Evolutionary conservation across 30 jellyfish, hydroid and myxozoan species (phyloP).

Genomic region (Sanderia malayensis): DNA sequence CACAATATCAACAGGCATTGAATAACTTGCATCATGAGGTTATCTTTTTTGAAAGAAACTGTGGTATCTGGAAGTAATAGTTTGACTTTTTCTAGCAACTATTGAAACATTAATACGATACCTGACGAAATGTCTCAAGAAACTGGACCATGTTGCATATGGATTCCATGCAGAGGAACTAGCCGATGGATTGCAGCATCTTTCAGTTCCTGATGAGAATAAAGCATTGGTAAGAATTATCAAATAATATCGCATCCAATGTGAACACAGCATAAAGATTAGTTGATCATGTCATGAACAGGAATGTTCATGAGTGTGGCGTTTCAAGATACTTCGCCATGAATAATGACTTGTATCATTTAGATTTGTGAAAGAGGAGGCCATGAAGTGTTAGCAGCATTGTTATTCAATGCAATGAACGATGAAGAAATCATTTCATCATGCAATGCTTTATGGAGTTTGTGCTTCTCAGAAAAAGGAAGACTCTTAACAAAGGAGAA

Average conservation of each 20-base stretch:
- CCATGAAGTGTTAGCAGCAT: background rate
- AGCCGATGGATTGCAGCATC: constrained; percentile 18
- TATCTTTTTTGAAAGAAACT: too few species aligned
- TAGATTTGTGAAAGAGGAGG: constrained; percentile 38
- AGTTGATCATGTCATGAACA: too few species aligned
- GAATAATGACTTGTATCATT: too few species aligned
- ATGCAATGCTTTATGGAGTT: constrained; percentile 31
- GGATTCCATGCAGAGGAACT: constrained; percentile 35
- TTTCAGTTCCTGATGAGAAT: constrained; percentile 26
- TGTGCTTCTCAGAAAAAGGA: constrained; percentile 27
- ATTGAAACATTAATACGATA: background rate
- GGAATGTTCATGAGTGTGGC: too few species aligned
- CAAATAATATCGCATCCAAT: too few species aligned
- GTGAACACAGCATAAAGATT: too few species aligned
- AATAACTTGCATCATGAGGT: too few species aligned
- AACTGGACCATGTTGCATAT: background rate
- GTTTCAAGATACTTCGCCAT: too few species aligned
- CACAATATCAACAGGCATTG: too few species aligned
- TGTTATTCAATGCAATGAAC: background rate
- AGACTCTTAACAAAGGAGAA: constrained; percentile 3
- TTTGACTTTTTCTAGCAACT: constrained; percentile 13
- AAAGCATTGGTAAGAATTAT: constrained; percentile 14
- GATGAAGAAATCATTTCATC: constrained; percentile 13
- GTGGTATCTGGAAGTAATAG: too few species aligned
- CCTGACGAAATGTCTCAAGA: background rate